Percentiles rank a stretch among this genome's conserved stretches.
These are phyloP conservation scores for Glyphotaelius pellucidus DNA, from an alignment of 2,888 invertebrate species.

Conservation along the genomic window DNA sequence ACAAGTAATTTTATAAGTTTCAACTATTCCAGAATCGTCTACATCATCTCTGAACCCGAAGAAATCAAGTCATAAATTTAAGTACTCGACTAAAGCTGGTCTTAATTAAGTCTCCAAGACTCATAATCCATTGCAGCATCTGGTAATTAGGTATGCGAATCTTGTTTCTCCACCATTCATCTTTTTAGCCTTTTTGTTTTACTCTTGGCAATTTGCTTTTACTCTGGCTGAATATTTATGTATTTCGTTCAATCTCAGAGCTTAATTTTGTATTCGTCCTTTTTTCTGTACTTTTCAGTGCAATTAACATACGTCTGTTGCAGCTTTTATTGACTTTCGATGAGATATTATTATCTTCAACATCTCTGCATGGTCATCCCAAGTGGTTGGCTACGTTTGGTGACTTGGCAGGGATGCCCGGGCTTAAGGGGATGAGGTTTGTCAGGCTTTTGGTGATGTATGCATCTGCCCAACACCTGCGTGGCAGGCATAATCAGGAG, in stretches of 20 bases:
- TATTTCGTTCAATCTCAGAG: not conserved
- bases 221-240: not conserved
- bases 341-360: not conserved
- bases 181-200: not conserved
- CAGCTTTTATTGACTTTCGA: not conserved
- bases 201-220: conserved; percentile 2
- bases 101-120: not conserved
- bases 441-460: too few relatives aligned
- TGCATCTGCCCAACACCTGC: too few relatives aligned
- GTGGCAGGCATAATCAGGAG: too few relatives aligned
- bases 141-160: conserved; percentile 13
- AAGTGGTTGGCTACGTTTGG: too few relatives aligned
- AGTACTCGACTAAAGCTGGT: not conserved
- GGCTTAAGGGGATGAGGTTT: too few relatives aligned
- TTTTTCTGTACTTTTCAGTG: not conserved
- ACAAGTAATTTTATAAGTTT: not conserved
- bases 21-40: not conserved
- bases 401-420: too few relatives aligned
- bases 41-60: not conserved
- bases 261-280: not conserved
- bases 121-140: conserved; percentile 5
- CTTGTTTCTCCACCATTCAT: not conserved
- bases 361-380: too few relatives aligned
- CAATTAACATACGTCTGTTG: not conserved
- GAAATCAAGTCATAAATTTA: not conserved